These are phyloP conservation scores for Emmelina monodactyla DNA, from an alignment of 2,888 invertebrate species.

Conservation along the genomic window DNA sequence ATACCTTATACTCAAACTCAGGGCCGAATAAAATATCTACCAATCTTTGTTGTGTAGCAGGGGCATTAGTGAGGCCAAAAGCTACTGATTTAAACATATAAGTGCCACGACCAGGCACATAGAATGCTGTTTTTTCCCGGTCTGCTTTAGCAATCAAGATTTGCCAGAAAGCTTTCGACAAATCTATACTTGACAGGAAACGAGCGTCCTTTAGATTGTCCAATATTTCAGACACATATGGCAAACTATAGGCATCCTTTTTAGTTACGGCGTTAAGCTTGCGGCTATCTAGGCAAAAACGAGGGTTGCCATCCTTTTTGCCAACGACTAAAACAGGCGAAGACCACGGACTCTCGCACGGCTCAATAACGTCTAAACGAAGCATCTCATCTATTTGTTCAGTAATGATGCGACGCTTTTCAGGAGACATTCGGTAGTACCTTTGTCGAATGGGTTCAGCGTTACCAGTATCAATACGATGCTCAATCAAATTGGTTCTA, in stretches of 20 bases:
- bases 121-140: slow-evolving; percentile 9
- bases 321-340: slow-evolving; percentile 13
- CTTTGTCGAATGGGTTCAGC: slow-evolving; percentile 17
- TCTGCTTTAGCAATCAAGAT: slow-evolving; percentile 7
- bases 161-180: slow-evolving; percentile 13
- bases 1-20: slow-evolving; percentile 16
- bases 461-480: slow-evolving; percentile 19
- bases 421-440: slow-evolving; percentile 14
- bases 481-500: slow-evolving; percentile 15
- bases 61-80: slow-evolving; percentile 13
- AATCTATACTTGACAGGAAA: slow-evolving; percentile 12
- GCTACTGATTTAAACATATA: slow-evolving; percentile 3
- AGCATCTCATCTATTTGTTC: slow-evolving; percentile 12
- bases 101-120: slow-evolving; percentile 5
- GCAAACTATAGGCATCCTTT: slow-evolving; percentile 14
- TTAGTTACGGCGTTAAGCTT: slow-evolving; percentile 13
- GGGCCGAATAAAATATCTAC: slow-evolving; percentile 14
- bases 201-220: slow-evolving; percentile 14
- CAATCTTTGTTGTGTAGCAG: slow-evolving; percentile 17
- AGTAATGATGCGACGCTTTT: slow-evolving; percentile 11
- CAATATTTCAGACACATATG: slow-evolving; percentile 15
- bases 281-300: slow-evolving; percentile 16
- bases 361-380: slow-evolving; percentile 7
- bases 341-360: slow-evolving; percentile 17
- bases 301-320: slow-evolving; percentile 13